A percentile compares a stretch with the other conserved stretches of the same genome.
Evolutionary conservation across 2,113 vertebrate genomes (phyloP).

Genomic region (Xiphophorus couchianus): DNA sequence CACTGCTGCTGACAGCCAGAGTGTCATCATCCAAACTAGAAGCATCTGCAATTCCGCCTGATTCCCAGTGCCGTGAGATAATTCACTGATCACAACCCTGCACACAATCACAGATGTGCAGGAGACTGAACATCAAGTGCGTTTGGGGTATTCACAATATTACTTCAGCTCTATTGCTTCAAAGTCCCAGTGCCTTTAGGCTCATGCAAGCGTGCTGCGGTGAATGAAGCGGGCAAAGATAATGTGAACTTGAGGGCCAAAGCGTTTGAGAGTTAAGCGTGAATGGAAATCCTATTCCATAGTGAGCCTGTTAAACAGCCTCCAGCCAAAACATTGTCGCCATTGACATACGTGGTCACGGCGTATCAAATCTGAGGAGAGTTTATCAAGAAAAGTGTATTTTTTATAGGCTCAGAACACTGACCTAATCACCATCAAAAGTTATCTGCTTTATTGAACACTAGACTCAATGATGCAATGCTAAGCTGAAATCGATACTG

Average conservation of each 20-base stretch:
- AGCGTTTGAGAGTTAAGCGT: conserved; percentile 50
- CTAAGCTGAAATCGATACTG: conserved; percentile 26
- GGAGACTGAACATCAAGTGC: conserved; percentile 62
- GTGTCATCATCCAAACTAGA: conserved; percentile 47
- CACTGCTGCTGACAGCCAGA: conserved; percentile 37
- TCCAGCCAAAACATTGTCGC: conserved; percentile 32
- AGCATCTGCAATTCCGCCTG: conserved; percentile 62
- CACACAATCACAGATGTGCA: conserved; percentile 72
- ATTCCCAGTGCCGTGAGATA: conserved; percentile 70
- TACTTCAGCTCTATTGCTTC: conserved; percentile 70
- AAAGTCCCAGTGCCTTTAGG: conserved; percentile 54
- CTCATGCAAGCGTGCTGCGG: conserved; percentile 55
- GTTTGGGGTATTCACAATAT: conserved; percentile 65
- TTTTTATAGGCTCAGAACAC: conserved; percentile 7
- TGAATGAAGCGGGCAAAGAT: conserved; percentile 44
- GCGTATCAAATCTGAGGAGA: conserved; percentile 4
- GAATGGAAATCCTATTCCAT: conserved; percentile 46
- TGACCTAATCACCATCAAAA: conserved; percentile 28
- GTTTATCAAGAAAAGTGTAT: conserved; percentile 9
- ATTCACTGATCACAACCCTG: conserved; percentile 60
- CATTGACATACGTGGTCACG: conserved; percentile 5
- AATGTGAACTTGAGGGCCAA: conserved; percentile 62
- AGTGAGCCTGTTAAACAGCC: conserved; percentile 42
- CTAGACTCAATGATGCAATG: conserved; percentile 1
- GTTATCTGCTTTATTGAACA: conserved; percentile 30